Evolutionary conservation across 2,797 vertebrate genomes (phyloP).

Genomic region (Pseudocheirus occidentalis): DNA sequence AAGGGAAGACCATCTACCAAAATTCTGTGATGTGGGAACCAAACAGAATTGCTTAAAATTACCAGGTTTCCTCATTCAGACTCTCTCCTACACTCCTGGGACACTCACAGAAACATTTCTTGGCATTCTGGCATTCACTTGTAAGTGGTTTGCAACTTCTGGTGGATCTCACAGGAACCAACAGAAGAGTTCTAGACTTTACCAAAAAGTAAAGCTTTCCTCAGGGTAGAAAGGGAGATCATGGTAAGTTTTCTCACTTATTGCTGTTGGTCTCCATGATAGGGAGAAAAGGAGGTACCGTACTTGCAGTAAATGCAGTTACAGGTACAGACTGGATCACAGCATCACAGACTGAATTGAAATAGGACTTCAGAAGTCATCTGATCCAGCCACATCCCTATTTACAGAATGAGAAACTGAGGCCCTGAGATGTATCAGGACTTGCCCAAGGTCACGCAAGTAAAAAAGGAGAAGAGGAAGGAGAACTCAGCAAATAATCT

Average conservation of each 20-base stretch:
- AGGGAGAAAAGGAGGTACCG: neutral
- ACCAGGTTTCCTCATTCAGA: neutral
- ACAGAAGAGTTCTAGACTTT: neutral
- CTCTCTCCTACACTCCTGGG: neutral
- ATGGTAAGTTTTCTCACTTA: neutral
- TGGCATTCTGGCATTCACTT: neutral
- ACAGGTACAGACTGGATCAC: neutral
- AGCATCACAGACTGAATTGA: neutral
- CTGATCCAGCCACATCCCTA: neutral
- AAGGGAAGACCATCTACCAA: neutral
- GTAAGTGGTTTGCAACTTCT: neutral
- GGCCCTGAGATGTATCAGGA: neutral
- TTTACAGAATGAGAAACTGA: neutral
- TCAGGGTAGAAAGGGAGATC: neutral
- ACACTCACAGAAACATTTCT: neutral
- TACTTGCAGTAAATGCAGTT: neutral
- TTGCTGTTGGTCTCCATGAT: neutral
- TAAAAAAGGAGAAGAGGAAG: neutral
- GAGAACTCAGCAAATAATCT: neutral
- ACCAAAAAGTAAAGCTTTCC: neutral
- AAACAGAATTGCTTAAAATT: neutral
- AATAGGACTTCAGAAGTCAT: neutral
- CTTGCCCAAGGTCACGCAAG: neutral
- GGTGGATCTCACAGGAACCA: neutral
- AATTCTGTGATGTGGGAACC: neutral